phyloP scores from a whole-genome alignment of 2,888 invertebrate species.

The Erebia aethiops region DNA sequence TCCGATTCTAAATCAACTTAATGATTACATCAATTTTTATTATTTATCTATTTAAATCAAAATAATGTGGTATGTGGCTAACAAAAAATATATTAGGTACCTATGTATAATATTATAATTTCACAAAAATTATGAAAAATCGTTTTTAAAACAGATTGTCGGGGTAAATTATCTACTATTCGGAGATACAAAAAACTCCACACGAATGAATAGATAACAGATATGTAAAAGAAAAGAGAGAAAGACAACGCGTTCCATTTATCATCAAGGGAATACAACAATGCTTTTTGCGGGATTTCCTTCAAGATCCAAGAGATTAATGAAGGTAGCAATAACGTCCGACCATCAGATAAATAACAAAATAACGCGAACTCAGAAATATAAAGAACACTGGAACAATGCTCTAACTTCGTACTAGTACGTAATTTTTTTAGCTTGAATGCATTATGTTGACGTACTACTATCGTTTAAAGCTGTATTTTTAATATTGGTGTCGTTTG shows the following conservation, averaged over 20 bases:
- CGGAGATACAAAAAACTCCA: neutral
- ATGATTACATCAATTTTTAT: no score
- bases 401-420: neutral
- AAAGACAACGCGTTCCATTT: slow-evolving; percentile 58
- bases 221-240: slow-evolving; percentile 42
- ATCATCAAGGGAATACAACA: slow-evolving; percentile 74
- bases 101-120: no score
- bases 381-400: slow-evolving; percentile 46
- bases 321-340: slow-evolving; percentile 74
- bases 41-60: no score
- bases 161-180: neutral
- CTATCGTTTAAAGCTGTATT: no score
- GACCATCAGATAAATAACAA: slow-evolving; percentile 76
- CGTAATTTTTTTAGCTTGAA: no score
- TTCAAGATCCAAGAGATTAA: slow-evolving; percentile 78
- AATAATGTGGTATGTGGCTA: no score
- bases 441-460: no score
- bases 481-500: no score
- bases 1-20: no score
- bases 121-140: no score
- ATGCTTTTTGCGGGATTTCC: slow-evolving; percentile 77
- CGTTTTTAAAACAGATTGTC: no score
- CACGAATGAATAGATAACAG: slow-evolving; percentile 26
- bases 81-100: no score
- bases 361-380: slow-evolving; percentile 74